A percentile compares a stretch with the other conserved stretches of the same genome.
Evolutionary conservation across 2,797 vertebrate genomes (phyloP).

Genomic region (Tympanoctomys barrerae): DNA sequence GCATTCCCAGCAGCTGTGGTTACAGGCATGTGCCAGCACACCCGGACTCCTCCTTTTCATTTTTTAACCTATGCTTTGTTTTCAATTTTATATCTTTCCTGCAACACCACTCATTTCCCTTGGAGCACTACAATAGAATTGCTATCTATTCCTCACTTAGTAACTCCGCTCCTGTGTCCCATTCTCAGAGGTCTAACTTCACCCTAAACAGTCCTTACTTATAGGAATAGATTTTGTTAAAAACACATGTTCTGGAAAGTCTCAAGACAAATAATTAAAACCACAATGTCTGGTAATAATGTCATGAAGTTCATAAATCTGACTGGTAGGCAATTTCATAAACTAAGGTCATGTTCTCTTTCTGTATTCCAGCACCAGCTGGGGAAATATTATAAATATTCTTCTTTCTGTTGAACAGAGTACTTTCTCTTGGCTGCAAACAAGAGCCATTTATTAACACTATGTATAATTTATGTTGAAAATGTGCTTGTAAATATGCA

Average conservation of each 20-base stretch:
- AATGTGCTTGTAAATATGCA: constrained; percentile 62
- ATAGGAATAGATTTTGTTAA: background rate
- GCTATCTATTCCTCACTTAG: no score
- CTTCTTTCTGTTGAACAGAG: constrained; percentile 1
- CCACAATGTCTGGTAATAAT: constrained; percentile 16
- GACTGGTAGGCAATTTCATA: constrained; percentile 40
- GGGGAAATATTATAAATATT: constrained; percentile 34
- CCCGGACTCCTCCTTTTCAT: background rate
- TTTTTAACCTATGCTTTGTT: background rate
- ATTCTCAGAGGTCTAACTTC: background rate
- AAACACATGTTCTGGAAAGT: constrained; percentile 38
- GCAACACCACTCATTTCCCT: background rate
- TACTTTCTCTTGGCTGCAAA: constrained; percentile 28
- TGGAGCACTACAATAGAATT: background rate
- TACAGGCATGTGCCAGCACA: no score
- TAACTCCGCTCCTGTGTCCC: background rate
- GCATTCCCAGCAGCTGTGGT: no score
- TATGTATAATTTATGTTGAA: constrained; percentile 39
- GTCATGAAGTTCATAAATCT: constrained; percentile 7
- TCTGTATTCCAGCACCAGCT: background rate
- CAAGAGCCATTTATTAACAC: constrained; percentile 54
- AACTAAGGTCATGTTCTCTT: constrained; percentile 46
- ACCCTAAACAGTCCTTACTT: background rate
- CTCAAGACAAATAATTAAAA: constrained; percentile 57
- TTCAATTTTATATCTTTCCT: background rate